Conservation (phyloP, 2,888 invertebrate genomes). For the Lycophotia porphyrea region DNA sequence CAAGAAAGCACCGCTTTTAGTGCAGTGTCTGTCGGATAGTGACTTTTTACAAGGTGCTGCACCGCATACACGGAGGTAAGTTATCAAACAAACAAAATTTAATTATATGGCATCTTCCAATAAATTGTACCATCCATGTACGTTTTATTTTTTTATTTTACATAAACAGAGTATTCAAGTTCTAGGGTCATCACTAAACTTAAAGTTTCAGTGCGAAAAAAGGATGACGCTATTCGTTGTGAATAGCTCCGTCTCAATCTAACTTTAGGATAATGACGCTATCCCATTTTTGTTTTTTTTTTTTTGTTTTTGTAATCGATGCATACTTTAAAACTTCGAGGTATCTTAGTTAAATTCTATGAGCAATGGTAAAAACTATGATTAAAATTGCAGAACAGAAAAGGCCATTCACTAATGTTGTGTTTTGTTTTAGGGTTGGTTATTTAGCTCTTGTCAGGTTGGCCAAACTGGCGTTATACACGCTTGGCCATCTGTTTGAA, state of each 20-base stretch:
- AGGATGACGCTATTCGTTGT: neutral
- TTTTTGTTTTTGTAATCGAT: neutral
- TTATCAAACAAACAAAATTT: neutral
- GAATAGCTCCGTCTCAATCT: neutral
- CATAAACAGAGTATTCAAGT: neutral
- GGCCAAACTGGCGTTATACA: slow-evolving; percentile 96
- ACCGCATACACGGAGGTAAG: slow-evolving; percentile 86
- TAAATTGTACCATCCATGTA: neutral
- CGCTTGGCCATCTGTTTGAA: slow-evolving; percentile 95
- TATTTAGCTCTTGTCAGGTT: slow-evolving; percentile 96
- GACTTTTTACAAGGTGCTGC: slow-evolving; percentile 87
- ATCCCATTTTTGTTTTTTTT: neutral
- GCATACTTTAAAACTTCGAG: neutral
- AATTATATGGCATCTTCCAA: neutral
- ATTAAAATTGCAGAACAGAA: neutral
- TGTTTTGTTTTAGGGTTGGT: slow-evolving; percentile 92
- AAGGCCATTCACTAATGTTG: neutral
- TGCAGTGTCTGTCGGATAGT: slow-evolving; percentile 86
- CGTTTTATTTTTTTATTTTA: neutral
- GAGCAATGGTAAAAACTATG: neutral
- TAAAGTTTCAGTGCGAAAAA: neutral
- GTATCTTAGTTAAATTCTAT: neutral
- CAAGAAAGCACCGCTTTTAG: slow-evolving; percentile 88
- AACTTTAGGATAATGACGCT: neutral
- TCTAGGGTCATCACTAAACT: neutral